Conservation (phyloP, 2,113 vertebrate genomes). For the Tychaedon coryphoeus region DNA sequence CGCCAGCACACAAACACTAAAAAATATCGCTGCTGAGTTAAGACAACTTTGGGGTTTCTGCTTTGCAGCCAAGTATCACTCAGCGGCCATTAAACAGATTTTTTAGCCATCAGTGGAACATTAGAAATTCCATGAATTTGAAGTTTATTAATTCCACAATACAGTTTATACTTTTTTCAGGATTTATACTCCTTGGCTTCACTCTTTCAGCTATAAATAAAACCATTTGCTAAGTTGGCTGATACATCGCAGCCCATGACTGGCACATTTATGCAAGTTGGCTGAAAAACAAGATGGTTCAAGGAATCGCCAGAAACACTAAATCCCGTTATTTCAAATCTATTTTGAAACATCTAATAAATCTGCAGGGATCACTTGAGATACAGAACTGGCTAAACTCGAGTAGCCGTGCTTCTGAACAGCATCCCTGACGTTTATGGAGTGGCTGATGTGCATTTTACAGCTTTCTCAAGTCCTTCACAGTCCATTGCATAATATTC, state of each 20-base stretch:
- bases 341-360: slow-evolving; percentile 57
- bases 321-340: slow-evolving; percentile 62
- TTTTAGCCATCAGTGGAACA: slow-evolving; percentile 70
- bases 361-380: slow-evolving; percentile 44
- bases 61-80: slow-evolving; percentile 67
- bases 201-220: slow-evolving; percentile 65
- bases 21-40: slow-evolving; percentile 59
- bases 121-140: slow-evolving; percentile 70
- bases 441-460: slow-evolving; percentile 1
- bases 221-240: slow-evolving; percentile 68
- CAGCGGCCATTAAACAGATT: slow-evolving; percentile 64
- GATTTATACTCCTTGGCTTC: slow-evolving; percentile 69
- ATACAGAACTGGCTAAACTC: slow-evolving; percentile 33
- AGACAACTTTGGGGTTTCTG: slow-evolving; percentile 62
- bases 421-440: not conserved
- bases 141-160: slow-evolving; percentile 70
- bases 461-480: slow-evolving; percentile 23
- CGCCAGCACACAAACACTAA: slow-evolving; percentile 40
- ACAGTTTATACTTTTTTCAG: slow-evolving; percentile 64
- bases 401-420: slow-evolving; percentile 17
- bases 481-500: not conserved
- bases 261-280: slow-evolving; percentile 68
- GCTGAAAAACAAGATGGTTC: slow-evolving; percentile 51
- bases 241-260: slow-evolving; percentile 53
- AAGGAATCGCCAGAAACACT: slow-evolving; percentile 65